Base-by-base conservation (phyloP, 2,888 invertebrate genomes). In the Eupithecia inturbata region DNA sequence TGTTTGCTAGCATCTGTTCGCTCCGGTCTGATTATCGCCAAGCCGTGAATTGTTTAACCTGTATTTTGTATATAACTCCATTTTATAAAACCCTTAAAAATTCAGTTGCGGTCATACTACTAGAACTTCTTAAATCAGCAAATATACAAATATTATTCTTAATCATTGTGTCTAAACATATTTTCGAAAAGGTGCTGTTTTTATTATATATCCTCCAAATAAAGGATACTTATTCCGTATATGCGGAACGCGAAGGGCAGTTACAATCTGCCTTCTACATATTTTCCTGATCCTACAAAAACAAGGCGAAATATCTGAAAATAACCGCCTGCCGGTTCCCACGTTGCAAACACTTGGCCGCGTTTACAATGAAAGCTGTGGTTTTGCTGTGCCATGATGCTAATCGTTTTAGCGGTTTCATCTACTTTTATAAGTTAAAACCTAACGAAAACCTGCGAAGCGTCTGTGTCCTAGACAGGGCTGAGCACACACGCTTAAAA, bases 241-340 rank as follows among this genome's bases (percentile, higher is more conserved):
- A 57, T 57, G 57, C 62, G 63, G 45, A 53, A 26, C 53, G 62
- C 67, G 67, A 67, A 22, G 53, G 70, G 39, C 70, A 70, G 64
- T 70, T 33, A 72, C 64, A 74, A 67, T 72, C 62, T 68, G 33
- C 69, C 62, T 26, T 69, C 66, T 71, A 74, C 72, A 74, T 70
- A 75, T 77, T 74, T 76, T 73, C 70, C 75, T 66, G 79, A 78
- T 81, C 78, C 76, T 81, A 78, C 70, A 71, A 84, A 83, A 84
- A 84, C 83, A 82, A 82, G 82, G 80, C 78, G 71, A 80, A 81
- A 82, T 82, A 82, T 85, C 79, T 77, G 75, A 81, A 82, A 83
- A 83, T 83, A 83, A 81, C 80, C 81, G 77, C 80, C 79, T 86
- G 86, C 82, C 82, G 79, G 82, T 84, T 87, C 86, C 83, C 88